A percentile compares a stretch with the other conserved stretches of the same genome.
These are phyloP conservation scores for Nymphalis io DNA, from an alignment of 1,140 invertebrate species.

Conservation along the genomic window DNA sequence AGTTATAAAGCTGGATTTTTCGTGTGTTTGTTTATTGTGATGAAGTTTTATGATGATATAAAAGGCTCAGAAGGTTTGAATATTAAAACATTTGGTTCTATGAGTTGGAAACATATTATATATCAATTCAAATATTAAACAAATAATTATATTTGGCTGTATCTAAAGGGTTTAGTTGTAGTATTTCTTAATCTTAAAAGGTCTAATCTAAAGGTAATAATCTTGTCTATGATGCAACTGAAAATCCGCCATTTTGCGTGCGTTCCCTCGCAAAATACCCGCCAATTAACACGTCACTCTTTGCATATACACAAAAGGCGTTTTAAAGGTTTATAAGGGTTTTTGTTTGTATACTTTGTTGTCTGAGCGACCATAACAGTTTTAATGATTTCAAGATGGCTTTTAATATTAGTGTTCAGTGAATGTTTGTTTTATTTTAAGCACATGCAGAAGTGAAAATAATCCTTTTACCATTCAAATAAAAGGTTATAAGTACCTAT, in stretches of 20 bases:
- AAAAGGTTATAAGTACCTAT: too few species aligned
- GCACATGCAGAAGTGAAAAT: not conserved
- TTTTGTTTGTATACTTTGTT: conserved; percentile 58
- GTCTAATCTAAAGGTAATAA: conserved; percentile 56
- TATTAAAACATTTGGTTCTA: conserved; percentile 39
- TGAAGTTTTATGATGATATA: conserved; percentile 58
- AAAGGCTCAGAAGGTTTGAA: conserved; percentile 42
- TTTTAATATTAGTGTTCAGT: conserved; percentile 35
- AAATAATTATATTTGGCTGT: too few species aligned
- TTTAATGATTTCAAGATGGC: conserved; percentile 54
- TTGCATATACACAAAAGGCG: conserved; percentile 55
- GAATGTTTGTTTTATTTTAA: conserved; percentile 26
- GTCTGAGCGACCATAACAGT: conserved; percentile 48
- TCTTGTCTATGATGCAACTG: conserved; percentile 53
- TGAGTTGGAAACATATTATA: not conserved
- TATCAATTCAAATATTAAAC: too few species aligned
- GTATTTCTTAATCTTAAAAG: conserved; percentile 1
- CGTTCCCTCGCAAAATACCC: conserved; percentile 51
- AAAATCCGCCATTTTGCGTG: conserved; percentile 50
- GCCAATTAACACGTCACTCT: conserved; percentile 68
- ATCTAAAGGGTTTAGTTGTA: too few species aligned
- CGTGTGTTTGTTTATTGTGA: conserved; percentile 75
- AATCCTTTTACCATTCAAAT: too few species aligned
- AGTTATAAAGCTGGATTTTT: conserved; percentile 60
- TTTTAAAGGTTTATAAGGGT: conserved; percentile 52